phyloP scores from a whole-genome alignment of 1,140 invertebrate genomes.

The Rhizoglyphus robini region DNA sequence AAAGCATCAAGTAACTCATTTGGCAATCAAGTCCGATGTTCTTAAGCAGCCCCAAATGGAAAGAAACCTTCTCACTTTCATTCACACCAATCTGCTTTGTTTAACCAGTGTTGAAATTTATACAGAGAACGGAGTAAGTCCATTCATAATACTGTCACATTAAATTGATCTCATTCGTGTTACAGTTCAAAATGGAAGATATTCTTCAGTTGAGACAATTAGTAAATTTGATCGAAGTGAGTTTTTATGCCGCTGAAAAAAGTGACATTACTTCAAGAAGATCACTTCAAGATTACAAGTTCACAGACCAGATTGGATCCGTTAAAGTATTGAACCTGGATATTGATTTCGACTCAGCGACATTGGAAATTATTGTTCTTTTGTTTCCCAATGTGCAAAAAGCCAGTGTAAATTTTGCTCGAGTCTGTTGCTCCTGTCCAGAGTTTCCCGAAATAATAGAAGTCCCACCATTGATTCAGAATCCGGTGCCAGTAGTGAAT shows the following conservation, averaged over 20 bases:
- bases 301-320: no score
- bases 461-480: background rate
- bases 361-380: background rate
- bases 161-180: no score
- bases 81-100: background rate
- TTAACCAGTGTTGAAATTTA: background rate
- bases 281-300: background rate
- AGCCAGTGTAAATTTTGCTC: background rate
- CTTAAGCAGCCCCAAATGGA: background rate
- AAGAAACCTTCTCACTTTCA: background rate
- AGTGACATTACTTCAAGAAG: background rate
- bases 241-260: background rate
- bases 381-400: background rate
- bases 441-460: background rate
- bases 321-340: background rate
- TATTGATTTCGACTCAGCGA: background rate
- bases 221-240: background rate
- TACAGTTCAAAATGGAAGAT: background rate
- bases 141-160: no score
- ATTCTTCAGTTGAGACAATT: background rate
- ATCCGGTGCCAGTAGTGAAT: background rate
- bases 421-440: background rate
- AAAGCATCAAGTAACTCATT: background rate
- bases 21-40: background rate
- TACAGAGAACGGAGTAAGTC: background rate